Evolutionary conservation across 2,888 invertebrate species (phyloP).

Genomic region (Melieria omissa): DNA sequence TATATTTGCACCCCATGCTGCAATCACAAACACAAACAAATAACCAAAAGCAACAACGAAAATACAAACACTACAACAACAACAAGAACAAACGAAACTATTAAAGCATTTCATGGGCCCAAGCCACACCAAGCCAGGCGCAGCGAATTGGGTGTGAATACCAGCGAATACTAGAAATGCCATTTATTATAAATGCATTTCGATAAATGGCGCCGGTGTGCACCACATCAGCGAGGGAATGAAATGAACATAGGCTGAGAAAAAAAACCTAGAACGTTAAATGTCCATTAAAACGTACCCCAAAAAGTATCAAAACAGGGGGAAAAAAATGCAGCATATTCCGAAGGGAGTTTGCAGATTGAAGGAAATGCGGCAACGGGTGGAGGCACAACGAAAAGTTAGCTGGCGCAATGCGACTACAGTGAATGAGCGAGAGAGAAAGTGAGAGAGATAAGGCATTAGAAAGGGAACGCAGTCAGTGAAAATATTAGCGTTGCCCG

Average conservation of each 20-base stretch:
- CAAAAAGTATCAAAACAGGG: slow-evolving; percentile 17
- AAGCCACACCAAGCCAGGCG: slow-evolving; percentile 17
- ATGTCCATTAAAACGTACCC: too few species aligned
- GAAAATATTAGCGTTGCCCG: slow-evolving; percentile 21
- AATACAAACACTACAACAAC: slow-evolving; percentile 11
- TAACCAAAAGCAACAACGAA: slow-evolving; percentile 1
- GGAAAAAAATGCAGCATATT: not conserved
- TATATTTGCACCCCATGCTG: slow-evolving; percentile 36
- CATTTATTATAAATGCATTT: slow-evolving; percentile 39
- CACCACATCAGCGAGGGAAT: not conserved
- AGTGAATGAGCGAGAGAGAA: not conserved
- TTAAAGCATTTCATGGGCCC: slow-evolving; percentile 17
- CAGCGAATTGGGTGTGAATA: slow-evolving; percentile 19
- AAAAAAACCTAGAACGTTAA: too few species aligned
- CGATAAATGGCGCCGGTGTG: slow-evolving; percentile 19
- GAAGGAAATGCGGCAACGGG: not conserved
- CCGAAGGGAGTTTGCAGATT: not conserved
- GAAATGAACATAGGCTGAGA: not conserved
- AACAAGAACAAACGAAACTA: slow-evolving; percentile 26
- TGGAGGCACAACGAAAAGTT: not conserved
- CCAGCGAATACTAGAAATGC: slow-evolving; percentile 8
- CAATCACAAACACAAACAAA: slow-evolving; percentile 10
- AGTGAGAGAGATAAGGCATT: slow-evolving; percentile 9
- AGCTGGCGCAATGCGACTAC: not conserved
- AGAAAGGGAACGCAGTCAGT: not conserved